A percentile compares a stretch with the other conserved stretches of the same genome.
Evolutionary conservation across 2,797 vertebrate genomes (phyloP).

Genomic region (Rhabdomys pumilio): DNA sequence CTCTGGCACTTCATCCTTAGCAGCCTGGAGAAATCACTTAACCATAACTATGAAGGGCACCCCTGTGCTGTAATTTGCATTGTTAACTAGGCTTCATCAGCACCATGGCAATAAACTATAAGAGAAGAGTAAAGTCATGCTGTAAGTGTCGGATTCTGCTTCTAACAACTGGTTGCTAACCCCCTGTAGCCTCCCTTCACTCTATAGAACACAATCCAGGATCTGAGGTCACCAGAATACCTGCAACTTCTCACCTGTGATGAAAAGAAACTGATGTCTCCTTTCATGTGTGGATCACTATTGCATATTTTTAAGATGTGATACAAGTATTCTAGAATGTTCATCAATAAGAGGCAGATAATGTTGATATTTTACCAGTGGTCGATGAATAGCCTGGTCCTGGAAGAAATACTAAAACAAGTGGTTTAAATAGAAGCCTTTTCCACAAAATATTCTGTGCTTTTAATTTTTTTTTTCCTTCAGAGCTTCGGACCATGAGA

Average conservation of each 20-base stretch:
- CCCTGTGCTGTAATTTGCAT: conserved; percentile 22
- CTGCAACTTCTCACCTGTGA: neutral
- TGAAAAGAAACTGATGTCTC: neutral
- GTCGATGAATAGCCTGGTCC: neutral
- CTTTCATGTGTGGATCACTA: neutral
- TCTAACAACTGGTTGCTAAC: neutral
- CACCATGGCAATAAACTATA: neutral
- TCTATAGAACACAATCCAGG: neutral
- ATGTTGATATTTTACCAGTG: neutral
- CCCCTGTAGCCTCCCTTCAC: neutral
- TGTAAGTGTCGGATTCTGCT: neutral
- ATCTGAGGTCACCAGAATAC: neutral
- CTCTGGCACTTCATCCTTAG: neutral
- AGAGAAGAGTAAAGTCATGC: neutral
- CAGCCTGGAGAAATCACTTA: neutral
- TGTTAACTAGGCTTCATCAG: neutral
- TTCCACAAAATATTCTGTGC: neutral
- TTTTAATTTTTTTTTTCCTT: neutral
- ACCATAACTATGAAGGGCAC: neutral
- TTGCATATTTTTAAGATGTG: neutral
- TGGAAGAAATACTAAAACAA: neutral
- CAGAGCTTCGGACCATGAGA: neutral
- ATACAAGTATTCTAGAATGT: neutral
- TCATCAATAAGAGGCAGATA: neutral
- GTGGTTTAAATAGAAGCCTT: neutral